Conservation (phyloP, 2,797 vertebrate species). For the Botia almorhae region DNA sequence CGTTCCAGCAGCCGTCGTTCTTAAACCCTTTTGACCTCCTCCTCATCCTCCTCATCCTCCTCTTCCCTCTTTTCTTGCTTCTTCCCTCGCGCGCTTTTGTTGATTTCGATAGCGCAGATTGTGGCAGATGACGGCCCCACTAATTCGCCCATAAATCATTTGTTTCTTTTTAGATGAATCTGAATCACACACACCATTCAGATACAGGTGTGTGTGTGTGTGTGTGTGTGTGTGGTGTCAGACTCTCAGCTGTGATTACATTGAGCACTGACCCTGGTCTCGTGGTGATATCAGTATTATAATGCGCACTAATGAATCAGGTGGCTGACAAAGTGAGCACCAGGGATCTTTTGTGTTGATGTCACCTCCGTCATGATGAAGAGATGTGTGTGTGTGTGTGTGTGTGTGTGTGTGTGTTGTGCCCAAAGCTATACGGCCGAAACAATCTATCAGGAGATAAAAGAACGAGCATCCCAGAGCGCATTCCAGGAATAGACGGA, state of each 20-base stretch:
- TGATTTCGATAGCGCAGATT: neutral
- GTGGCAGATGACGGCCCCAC: neutral
- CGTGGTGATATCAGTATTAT: constrained; percentile 24
- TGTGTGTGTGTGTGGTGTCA: constrained; percentile 3
- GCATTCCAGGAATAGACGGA: constrained; percentile 1
- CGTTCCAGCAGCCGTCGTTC: constrained; percentile 42
- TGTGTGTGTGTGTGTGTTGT: constrained; percentile 22
- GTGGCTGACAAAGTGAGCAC: constrained; percentile 37
- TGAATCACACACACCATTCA: constrained; percentile 3
- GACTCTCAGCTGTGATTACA: constrained; percentile 32
- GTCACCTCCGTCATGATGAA: constrained; percentile 34
- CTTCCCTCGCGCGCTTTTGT: constrained; percentile 7
- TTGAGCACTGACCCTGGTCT: constrained; percentile 8
- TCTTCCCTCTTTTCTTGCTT: constrained; percentile 9
- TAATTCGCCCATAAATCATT: constrained; percentile 13
- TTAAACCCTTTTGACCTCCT: constrained; percentile 28
- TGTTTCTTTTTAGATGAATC: constrained; percentile 18
- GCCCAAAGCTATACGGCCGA: constrained; percentile 28
- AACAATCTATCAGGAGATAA: constrained; percentile 35
- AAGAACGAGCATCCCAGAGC: constrained; percentile 15
- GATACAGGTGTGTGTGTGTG: constrained; percentile 22
- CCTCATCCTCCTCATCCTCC: too few relatives aligned
- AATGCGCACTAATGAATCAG: constrained; percentile 40
- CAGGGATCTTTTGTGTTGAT: constrained; percentile 36
- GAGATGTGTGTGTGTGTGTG: constrained; percentile 18